These are phyloP conservation scores for Drosophila kikkawai DNA, from an alignment of 1,140 invertebrate species.

Conservation along the genomic window DNA sequence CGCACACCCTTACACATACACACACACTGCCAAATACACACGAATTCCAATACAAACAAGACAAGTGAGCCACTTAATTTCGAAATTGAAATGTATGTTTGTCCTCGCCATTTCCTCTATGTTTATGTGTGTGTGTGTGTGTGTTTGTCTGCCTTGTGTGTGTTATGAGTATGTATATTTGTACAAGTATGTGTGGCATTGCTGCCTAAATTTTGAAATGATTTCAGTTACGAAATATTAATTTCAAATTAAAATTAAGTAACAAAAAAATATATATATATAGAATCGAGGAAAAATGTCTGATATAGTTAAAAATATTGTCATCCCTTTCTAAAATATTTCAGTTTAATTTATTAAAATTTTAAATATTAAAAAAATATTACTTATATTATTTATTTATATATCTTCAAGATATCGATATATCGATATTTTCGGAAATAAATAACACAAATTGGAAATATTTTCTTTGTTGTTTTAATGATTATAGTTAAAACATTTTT, in stretches of 20 bases:
- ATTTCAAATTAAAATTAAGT: not conserved
- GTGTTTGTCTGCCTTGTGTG: constrained; percentile 7
- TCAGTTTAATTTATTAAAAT: not conserved
- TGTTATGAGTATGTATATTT: not conserved
- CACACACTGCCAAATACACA: constrained; percentile 17
- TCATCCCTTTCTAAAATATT: not conserved
- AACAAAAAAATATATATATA: too few species aligned
- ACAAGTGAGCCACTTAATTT: constrained; percentile 80
- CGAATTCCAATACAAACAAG: constrained; percentile 54
- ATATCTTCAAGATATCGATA: not conserved
- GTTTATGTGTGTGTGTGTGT: constrained; percentile 5
- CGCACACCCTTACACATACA: constrained; percentile 11
- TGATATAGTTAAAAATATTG: too few species aligned
- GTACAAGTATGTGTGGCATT: constrained; percentile 12
- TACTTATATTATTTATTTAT: too few species aligned
- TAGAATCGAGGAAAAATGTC: too few species aligned
- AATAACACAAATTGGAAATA: not conserved
- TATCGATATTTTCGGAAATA: not conserved
- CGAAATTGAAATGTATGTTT: constrained; percentile 76
- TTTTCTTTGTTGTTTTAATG: not conserved
- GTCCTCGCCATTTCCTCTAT: constrained; percentile 39
- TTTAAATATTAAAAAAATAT: not conserved
- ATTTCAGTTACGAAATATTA: not conserved
- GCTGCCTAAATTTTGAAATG: not conserved
- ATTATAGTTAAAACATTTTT: not conserved